Conservation (phyloP, 2,888 invertebrate genomes). For the Syritta pipiens region DNA sequence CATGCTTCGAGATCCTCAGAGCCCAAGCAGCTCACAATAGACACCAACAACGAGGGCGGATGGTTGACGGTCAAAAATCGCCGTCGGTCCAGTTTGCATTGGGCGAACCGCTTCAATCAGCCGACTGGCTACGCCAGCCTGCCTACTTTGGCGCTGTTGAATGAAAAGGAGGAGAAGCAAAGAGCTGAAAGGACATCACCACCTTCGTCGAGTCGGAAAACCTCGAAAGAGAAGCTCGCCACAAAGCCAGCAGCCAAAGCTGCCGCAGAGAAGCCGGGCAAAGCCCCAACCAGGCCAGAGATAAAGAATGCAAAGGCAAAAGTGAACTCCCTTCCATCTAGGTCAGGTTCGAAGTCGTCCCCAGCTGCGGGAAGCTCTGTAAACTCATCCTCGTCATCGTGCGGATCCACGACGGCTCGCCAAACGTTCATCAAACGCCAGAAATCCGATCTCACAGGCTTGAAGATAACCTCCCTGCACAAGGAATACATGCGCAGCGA, state of each 20-base stretch:
- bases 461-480: slow-evolving; percentile 80
- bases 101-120: slow-evolving; percentile 89
- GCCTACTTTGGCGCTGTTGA: slow-evolving; percentile 83
- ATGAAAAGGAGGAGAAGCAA: slow-evolving; percentile 76
- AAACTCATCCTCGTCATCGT: slow-evolving; percentile 36
- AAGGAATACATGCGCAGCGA: slow-evolving; percentile 79
- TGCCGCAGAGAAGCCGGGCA: slow-evolving; percentile 63
- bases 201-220: slow-evolving; percentile 8
- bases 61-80: slow-evolving; percentile 94
- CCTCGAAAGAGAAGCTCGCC: slow-evolving; percentile 43
- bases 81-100: slow-evolving; percentile 85
- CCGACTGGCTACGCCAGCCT: slow-evolving; percentile 91
- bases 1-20: slow-evolving; percentile 76
- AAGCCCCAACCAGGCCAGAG: slow-evolving; percentile 73
- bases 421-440: slow-evolving; percentile 79
- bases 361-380: background rate
- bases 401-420: slow-evolving; percentile 63
- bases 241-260: slow-evolving; percentile 44
- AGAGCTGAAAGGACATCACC: slow-evolving; percentile 8
- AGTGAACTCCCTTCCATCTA: slow-evolving; percentile 75
- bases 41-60: slow-evolving; percentile 80
- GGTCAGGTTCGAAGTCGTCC: slow-evolving; percentile 35
- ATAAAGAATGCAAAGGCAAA: slow-evolving; percentile 78
- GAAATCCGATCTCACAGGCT: slow-evolving; percentile 83
- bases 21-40: slow-evolving; percentile 75